Base-by-base conservation (phyloP, 2,113 vertebrate genomes). In the Bolborhynchus lineola region DNA sequence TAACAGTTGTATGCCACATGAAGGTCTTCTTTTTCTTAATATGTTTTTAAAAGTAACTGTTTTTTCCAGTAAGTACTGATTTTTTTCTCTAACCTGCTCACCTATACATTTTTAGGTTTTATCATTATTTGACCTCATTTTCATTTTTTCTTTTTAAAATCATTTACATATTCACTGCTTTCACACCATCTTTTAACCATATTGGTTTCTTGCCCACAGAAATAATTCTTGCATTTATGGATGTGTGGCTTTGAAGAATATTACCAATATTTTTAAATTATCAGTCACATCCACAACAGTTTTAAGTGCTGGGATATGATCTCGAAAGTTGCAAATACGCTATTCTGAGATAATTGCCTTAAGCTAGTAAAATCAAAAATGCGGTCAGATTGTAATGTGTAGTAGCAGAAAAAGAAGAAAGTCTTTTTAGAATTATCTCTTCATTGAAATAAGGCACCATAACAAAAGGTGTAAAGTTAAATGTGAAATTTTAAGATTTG, bases 1-100 rank as follows among this genome's bases (percentile, higher is more conserved):
- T 68, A 50, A 68, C 10, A 25, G 4, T 39, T 57, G 14, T 0
- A 17, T 9, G 6, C 33, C n/a, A 29, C 0, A 2, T n/a, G 13
- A 92, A 3, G 14, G 47, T 33, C 57, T 80, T n/a, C 4, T 44
- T 77, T 80, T 78, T 70, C 62, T n/a, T 71, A 19, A 7, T 10
- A 41, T 7, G 2, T 20, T 75, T 79, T 78, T 67, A 39, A 88
- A 69, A 72, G 26, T 24, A 29, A 21, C 55, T 59, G 8, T 4
- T 59, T 13, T 72, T 59, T 46, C 16, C 25, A 50, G 29, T 29
- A 78, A 83, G 5, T 75, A 26, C 11, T n/a, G 7, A 19, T 49
- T 37, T 60, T 60, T 49, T 80, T 90, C 28, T 50, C 28, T 33
- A 55, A 17, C 35, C 44, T 70, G 37, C 7, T 2, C 69, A 64